Evolutionary conservation across 1,140 invertebrate species (phyloP), one percentile per base, ranked within the genome.

Genomic region (Radopholus similis): DNA sequence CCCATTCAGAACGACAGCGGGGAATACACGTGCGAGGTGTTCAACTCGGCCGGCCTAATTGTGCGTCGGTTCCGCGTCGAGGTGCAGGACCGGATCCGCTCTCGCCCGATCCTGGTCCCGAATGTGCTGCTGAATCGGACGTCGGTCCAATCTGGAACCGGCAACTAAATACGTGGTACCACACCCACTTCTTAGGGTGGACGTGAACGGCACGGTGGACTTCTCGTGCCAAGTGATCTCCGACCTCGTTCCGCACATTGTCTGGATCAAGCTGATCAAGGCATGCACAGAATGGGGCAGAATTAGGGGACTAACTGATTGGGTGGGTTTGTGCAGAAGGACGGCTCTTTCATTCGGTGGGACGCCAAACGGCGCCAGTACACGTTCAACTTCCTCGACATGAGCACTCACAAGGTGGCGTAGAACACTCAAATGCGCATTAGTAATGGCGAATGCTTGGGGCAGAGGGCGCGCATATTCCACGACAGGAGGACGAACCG

Each of bases 221-320:
- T 81, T 81, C 59, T 70, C 77, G 8, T 81, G 79, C 53, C 73
- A 81, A 62, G 78, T 83, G 5, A 59, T 80, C 18, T 79, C 78
- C 3, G 80, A 82, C 44, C 51, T 82, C 11, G 56, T 72, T 15
- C 80, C 80, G n/a, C 78, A 81, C 55, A 69, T 81, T 23, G 71
- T 81, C 49, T 81, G 79, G 79, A 71, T 79, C 30, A 71, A 74
- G 28, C 55, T 81, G 34, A 54, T 56, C 49, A 68, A 65, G n/a
- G n/a, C n/a, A n/a, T n/a, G n/a, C n/a, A n/a, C n/a, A n/a, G n/a
- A n/a, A n/a, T n/a, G n/a, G n/a, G n/a, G n/a, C n/a, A n/a, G n/a
- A n/a, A n/a, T n/a, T n/a, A n/a, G n/a, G n/a, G n/a, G n/a, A n/a
- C n/a, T n/a, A n/a, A n/a, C n/a, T n/a, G n/a, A n/a, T n/a, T n/a